phyloP scores from a whole-genome alignment of 2,888 invertebrate species.

The Lithophane leautieri region DNA sequence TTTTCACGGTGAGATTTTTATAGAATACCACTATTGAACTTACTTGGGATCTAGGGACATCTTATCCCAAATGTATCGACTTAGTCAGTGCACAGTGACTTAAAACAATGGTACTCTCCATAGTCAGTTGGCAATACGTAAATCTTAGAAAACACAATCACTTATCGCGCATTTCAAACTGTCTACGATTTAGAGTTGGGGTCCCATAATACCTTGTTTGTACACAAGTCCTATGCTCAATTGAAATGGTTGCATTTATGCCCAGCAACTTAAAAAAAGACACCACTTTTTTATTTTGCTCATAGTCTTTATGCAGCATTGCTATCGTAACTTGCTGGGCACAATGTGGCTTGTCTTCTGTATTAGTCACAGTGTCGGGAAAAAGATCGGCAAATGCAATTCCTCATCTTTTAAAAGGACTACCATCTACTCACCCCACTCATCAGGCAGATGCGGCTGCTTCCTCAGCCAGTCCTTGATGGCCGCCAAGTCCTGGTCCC shows the following conservation, averaged over 20 bases:
- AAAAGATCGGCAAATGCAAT: too few species aligned
- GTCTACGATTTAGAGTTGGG: neutral
- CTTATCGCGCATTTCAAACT: too few species aligned
- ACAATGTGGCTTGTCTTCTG: too few species aligned
- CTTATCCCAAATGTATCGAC: neutral
- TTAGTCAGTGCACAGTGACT: neutral
- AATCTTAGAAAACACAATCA: neutral
- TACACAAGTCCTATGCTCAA: neutral
- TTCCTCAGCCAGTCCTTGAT: conserved; percentile 92
- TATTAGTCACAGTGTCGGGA: too few species aligned
- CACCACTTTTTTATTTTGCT: neutral
- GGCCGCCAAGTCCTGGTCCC: conserved; percentile 89
- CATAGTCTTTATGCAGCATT: neutral
- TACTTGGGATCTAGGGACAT: neutral
- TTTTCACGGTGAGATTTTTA: too few species aligned
- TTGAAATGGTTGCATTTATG: neutral
- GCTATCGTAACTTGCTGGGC: too few species aligned
- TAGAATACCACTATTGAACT: too few species aligned
- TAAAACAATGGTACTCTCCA: neutral
- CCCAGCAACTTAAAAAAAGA: neutral
- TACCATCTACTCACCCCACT: conserved; percentile 83
- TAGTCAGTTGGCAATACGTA: neutral
- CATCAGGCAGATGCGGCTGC: conserved; percentile 92
- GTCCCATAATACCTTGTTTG: neutral
- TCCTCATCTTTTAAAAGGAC: neutral